Evolutionary conservation across 2,888 invertebrate genomes (phyloP).

Genomic region (Gerosis bhagava): DNA sequence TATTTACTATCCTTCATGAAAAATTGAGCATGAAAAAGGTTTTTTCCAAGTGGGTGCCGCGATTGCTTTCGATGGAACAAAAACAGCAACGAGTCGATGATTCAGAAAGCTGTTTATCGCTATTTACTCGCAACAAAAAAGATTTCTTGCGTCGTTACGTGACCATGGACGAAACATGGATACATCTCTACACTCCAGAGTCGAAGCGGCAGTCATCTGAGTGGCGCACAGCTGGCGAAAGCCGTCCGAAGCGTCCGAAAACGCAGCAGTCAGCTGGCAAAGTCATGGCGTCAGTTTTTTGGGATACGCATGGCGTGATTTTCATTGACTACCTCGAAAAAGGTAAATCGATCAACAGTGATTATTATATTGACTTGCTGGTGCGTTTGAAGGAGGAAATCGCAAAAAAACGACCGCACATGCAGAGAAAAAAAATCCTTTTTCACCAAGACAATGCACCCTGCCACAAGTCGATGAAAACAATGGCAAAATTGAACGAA

Average conservation of each 20-base stretch:
- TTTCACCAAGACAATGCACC: background rate
- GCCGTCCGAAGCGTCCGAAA: background rate
- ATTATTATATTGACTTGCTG: background rate
- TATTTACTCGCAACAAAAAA: background rate
- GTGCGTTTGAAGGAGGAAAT: background rate
- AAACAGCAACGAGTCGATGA: background rate
- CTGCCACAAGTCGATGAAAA: background rate
- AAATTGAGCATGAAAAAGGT: background rate
- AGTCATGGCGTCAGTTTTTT: background rate
- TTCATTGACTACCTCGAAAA: conserved; percentile 1
- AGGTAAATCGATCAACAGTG: background rate
- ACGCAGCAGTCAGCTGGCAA: too few species aligned
- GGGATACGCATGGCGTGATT: background rate
- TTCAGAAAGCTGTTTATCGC: background rate
- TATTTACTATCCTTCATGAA: background rate
- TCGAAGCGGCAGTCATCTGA: background rate
- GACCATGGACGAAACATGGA: background rate
- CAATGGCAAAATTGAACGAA: background rate
- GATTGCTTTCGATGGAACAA: background rate
- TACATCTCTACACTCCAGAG: background rate
- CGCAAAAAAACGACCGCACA: background rate
- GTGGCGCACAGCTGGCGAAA: background rate
- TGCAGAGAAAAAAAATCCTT: background rate
- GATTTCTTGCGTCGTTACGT: background rate
- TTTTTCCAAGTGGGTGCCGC: conserved; percentile 1